phyloP scores from a whole-genome alignment of 2,797 vertebrate genomes.

The Myioborus melanocephalus region DNA sequence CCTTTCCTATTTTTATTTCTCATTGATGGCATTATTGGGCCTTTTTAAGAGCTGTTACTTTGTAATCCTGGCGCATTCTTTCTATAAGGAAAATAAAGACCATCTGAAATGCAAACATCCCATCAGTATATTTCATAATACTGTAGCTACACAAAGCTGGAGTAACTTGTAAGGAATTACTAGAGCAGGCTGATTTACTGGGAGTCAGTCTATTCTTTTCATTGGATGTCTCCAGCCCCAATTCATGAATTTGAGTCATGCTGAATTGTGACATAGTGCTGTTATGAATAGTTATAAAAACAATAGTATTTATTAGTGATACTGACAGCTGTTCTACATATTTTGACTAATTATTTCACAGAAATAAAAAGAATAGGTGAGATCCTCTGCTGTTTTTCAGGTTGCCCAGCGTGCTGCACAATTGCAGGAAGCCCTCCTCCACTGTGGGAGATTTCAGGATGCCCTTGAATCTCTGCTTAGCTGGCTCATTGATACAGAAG shows the following conservation, averaged over 20 bases:
- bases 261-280: neutral
- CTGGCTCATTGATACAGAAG: conserved; percentile 97
- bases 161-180: neutral
- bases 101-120: neutral
- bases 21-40: neutral
- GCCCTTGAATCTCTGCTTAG: conserved; percentile 95
- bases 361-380: neutral
- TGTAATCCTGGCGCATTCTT: neutral
- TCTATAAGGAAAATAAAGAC: neutral
- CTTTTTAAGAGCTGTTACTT: neutral
- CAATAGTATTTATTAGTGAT: neutral
- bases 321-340: neutral
- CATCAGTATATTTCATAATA: neutral
- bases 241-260: neutral
- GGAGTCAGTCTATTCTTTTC: neutral
- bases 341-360: neutral
- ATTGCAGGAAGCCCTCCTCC: conserved; percentile 94
- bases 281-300: neutral
- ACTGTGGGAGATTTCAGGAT: conserved; percentile 97
- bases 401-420: conserved; percentile 94
- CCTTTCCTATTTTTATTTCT: neutral
- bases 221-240: neutral
- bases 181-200: neutral
- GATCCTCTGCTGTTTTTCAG: conserved; percentile 63
- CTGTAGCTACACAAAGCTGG: neutral